Percentiles rank a stretch among this genome's conserved stretches.
Evolutionary conservation across 2,888 invertebrate species (phyloP).

Genomic region (Eilema sororculum): DNA sequence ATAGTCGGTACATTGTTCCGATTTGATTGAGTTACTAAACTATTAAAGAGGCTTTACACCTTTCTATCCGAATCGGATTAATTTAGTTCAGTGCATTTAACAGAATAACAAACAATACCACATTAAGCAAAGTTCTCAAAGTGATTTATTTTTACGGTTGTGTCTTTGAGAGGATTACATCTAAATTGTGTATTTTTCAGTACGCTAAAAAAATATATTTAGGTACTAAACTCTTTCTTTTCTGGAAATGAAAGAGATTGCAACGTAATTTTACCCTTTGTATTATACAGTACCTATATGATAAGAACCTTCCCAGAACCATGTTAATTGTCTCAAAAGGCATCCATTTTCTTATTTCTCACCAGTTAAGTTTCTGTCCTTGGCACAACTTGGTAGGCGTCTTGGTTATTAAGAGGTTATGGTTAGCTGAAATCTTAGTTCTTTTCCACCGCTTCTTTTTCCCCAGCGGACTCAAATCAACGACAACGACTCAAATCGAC

Average conservation of each 20-base stretch:
- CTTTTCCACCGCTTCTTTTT: neutral
- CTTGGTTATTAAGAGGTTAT: too few relatives aligned
- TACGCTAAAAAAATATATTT: neutral
- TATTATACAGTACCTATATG: neutral
- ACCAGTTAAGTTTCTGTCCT: neutral
- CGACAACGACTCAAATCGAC: neutral
- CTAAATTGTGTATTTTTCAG: neutral
- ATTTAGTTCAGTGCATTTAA: neutral
- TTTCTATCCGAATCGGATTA: constrained; percentile 17
- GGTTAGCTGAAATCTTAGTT: too few relatives aligned
- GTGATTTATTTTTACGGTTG: neutral
- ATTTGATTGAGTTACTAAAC: constrained; percentile 81
- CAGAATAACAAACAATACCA: neutral
- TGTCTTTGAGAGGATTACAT: neutral
- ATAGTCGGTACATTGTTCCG: constrained; percentile 67
- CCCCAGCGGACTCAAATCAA: neutral
- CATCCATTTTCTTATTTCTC: too few relatives aligned
- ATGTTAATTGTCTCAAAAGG: neutral
- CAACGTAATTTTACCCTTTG: neutral
- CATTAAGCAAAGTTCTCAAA: neutral
- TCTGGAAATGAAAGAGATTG: neutral
- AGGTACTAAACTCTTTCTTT: neutral
- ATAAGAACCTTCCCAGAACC: neutral
- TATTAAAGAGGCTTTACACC: constrained; percentile 50
- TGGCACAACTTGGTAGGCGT: neutral